Evolutionary conservation across 2,113 vertebrate species (phyloP).

Genomic region (Mus spicilegus): DNA sequence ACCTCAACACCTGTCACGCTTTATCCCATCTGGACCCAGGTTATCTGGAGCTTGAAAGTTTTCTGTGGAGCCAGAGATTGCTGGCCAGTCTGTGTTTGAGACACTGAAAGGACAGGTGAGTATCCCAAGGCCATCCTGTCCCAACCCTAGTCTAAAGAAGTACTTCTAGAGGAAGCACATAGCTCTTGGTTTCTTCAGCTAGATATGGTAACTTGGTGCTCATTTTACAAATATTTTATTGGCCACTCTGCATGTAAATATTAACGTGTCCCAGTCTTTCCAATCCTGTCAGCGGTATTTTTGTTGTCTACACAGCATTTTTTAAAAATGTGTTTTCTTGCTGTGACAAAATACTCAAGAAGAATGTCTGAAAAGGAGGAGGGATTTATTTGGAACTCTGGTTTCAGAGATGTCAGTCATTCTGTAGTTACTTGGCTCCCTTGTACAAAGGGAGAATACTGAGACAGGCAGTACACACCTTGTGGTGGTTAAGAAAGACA

Average conservation of each 20-base stretch:
- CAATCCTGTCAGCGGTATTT: rapidly evolving
- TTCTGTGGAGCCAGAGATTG: not conserved
- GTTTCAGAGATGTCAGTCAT: not conserved
- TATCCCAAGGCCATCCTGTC: not conserved
- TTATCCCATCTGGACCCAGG: not conserved
- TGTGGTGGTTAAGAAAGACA: not conserved
- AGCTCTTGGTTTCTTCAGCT: not conserved
- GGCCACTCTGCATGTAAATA: not conserved
- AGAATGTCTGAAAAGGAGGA: not conserved
- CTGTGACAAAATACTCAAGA: not conserved
- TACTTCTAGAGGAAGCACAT: not conserved
- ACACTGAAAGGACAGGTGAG: not conserved
- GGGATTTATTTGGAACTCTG: not conserved
- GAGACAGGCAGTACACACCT: not conserved
- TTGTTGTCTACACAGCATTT: not conserved
- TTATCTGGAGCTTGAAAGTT: not conserved
- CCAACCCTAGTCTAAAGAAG: not conserved
- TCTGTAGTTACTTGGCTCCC: not conserved
- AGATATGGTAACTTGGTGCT: not conserved
- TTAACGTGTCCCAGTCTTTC: not conserved
- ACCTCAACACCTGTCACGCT: not conserved
- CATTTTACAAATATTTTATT: not conserved
- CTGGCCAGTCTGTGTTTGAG: not conserved
- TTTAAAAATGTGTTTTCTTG: not conserved
- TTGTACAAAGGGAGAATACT: not conserved